Base-by-base conservation (phyloP, 2,888 invertebrate genomes). In the Agriopis marginaria region DNA sequence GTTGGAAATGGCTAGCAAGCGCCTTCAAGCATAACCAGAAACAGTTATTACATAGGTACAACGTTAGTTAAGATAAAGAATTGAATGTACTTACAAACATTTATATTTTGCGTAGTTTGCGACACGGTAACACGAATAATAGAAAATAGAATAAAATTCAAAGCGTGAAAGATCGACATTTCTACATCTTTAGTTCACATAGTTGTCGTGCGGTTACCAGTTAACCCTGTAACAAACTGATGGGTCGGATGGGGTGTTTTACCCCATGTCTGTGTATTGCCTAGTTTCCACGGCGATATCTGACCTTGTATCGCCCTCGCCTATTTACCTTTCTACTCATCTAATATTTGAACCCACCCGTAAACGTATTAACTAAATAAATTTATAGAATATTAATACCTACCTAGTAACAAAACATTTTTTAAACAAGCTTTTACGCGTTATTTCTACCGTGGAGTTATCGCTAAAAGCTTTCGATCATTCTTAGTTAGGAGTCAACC, bases 101-200 rank as follows among this genome's bases (percentile, higher is more conserved):
- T 96, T 71, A 96, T 96, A 85, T 96, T 96, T 87, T 96, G 96
- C 67, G 96, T 96, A 0, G 96, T 96, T 89, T 96, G 96, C 42
- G 90, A 87, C 67, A 83, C 70, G 47, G 81, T 75, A 66, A 75
- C 70, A 51, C 75, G 70, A 73, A 87, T 68, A 11, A 84, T 79
- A 68, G 79, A 82, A 51, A 80, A 59, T 49, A 87, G 71, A 70
- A 86, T 42, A 17, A 87, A 78, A 67, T 84, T 56, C n/a, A 73
- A 70, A 66, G 81, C 54, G 50, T 12, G 32, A 45, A 63, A 44
- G 5, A 71, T 55, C 73, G 73, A 78, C 83, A 85, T 86, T 61
- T 61, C 68, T 40, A 45, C 44, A 39, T 68, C 66, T 69, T 64
- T 63, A 58, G 73, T 75, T 77, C 62, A 72, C 70, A 62, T 74